Conservation (phyloP, 1,140 invertebrate genomes). For the Oreohelix idahoensis region DNA sequence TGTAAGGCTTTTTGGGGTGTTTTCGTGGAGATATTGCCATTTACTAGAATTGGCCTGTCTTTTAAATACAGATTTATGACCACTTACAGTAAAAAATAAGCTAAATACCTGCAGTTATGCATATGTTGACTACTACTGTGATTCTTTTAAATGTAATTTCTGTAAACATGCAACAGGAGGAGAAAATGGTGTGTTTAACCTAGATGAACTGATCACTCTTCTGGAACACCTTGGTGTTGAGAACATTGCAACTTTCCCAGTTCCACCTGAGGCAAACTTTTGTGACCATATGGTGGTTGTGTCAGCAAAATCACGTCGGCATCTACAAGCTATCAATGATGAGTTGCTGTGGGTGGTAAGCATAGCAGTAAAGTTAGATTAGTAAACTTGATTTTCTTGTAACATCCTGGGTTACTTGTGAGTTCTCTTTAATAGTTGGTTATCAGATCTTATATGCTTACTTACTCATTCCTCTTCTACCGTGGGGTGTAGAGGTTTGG, state of each 20-base stretch:
- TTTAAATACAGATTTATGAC: no score
- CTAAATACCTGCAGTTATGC: no score
- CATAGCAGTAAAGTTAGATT: conserved; percentile 1
- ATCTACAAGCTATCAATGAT: conserved; percentile 34
- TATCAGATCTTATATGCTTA: neutral
- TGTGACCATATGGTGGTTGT: conserved; percentile 40
- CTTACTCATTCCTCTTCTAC: no score
- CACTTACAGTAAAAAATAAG: no score
- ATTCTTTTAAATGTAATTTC: no score
- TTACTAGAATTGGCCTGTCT: no score
- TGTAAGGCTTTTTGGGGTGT: no score
- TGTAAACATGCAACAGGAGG: conserved; percentile 22
- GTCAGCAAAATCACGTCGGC: conserved; percentile 29
- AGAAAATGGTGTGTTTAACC: conserved; percentile 33
- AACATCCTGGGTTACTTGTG: no score
- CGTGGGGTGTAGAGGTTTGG: no score
- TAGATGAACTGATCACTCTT: conserved; percentile 21
- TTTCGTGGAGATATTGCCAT: no score
- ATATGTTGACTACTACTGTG: no score
- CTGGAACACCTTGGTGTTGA: conserved; percentile 31
- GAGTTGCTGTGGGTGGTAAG: conserved; percentile 36
- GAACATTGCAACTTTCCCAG: conserved; percentile 30
- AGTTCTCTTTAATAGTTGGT: no score
- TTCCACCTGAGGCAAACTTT: conserved; percentile 31
- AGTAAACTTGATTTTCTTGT: neutral